Percentiles rank a stretch among this genome's conserved stretches.
These are phyloP conservation scores for Pelecanus crispus DNA, from an alignment of 2,113 vertebrate genomes.

Conservation along the genomic window DNA sequence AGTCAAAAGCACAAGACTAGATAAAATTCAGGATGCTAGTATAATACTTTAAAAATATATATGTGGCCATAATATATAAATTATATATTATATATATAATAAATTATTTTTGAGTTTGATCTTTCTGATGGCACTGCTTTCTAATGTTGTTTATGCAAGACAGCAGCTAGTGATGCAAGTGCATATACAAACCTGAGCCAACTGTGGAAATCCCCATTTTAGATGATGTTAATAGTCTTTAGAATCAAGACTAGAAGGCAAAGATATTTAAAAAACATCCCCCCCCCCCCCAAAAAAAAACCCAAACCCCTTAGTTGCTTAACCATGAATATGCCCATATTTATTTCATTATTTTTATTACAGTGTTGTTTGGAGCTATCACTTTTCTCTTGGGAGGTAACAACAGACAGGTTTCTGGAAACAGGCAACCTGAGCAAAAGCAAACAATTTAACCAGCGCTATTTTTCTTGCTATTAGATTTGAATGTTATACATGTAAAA, in stretches of 20 bases:
- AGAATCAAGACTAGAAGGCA: background rate
- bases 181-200: background rate
- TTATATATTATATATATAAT: background rate
- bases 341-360: background rate
- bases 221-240: background rate
- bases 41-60: background rate
- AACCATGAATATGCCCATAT: background rate
- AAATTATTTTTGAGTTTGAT: background rate
- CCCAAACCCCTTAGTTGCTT: background rate
- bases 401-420: background rate
- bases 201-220: background rate
- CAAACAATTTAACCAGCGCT: background rate
- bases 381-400: background rate
- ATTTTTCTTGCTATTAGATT: background rate
- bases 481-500: background rate
- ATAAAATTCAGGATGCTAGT: background rate
- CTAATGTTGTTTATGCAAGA: background rate
- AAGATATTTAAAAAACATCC: background rate
- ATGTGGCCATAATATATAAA: no score
- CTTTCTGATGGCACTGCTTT: background rate
- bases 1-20: background rate
- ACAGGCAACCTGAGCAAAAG: background rate
- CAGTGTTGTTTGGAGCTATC: background rate
- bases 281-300: no score
- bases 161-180: background rate